Conservation (phyloP, 2,797 vertebrate species). For the Miichthys miiuy region DNA sequence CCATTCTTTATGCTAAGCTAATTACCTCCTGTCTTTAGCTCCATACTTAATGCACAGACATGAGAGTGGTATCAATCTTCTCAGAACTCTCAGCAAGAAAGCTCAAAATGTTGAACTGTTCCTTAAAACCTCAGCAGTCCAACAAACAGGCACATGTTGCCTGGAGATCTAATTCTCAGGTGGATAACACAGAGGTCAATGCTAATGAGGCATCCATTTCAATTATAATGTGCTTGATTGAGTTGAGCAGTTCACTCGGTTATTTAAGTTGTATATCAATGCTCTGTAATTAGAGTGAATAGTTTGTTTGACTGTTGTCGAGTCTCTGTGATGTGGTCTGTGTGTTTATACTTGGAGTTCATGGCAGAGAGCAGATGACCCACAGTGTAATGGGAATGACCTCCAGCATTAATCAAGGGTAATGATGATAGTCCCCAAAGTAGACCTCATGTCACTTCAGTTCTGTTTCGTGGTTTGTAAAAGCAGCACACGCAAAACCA, state of each 20-base stretch:
- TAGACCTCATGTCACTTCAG: slow-evolving; percentile 44
- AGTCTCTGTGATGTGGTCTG: slow-evolving; percentile 33
- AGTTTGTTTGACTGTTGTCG: slow-evolving; percentile 48
- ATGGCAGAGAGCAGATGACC: slow-evolving; percentile 50
- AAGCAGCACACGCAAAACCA: slow-evolving; percentile 29
- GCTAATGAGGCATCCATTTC: slow-evolving; percentile 49
- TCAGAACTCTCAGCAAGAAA: neutral
- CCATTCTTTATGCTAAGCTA: neutral
- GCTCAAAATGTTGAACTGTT: slow-evolving; percentile 3
- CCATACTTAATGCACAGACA: slow-evolving; percentile 8
- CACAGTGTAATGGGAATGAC: slow-evolving; percentile 53
- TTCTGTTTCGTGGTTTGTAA: slow-evolving; percentile 25
- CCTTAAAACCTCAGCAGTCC: neutral
- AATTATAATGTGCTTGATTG: slow-evolving; percentile 48
- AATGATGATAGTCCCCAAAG: slow-evolving; percentile 58
- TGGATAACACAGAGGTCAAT: slow-evolving; percentile 34
- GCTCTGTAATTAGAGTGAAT: slow-evolving; percentile 51
- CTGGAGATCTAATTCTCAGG: slow-evolving; percentile 3
- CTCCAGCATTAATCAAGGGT: slow-evolving; percentile 67
- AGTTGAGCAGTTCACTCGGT: slow-evolving; percentile 36
- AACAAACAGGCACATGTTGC: slow-evolving; percentile 14
- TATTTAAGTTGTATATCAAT: slow-evolving; percentile 42
- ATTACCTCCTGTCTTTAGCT: slow-evolving; percentile 1
- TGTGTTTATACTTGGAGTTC: slow-evolving; percentile 49
- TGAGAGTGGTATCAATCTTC: neutral